phyloP scores from a whole-genome alignment of 2,888 invertebrate species.

The Platerodrilus igneus region DNA sequence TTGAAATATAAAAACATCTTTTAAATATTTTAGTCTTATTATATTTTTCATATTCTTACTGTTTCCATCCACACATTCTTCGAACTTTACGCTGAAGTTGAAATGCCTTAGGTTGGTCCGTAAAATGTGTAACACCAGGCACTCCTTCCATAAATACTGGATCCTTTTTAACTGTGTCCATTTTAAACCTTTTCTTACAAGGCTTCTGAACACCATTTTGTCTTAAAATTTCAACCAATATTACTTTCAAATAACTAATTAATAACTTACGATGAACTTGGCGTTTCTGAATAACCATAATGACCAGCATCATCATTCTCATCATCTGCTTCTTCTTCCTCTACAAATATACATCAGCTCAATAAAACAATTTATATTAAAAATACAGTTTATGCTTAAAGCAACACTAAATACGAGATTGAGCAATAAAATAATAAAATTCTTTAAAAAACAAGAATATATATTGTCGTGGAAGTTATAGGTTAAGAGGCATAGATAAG shows the following conservation, averaged over 20 bases:
- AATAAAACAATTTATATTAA: background rate
- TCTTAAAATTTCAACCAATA: constrained; percentile 10
- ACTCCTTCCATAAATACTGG: constrained; percentile 85
- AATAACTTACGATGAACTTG: constrained; percentile 17
- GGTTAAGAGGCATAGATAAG: no score
- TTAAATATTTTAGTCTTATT: no score
- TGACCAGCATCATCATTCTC: background rate
- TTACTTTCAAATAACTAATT: no score
- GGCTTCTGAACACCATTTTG: constrained; percentile 7
- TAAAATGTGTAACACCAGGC: constrained; percentile 68
- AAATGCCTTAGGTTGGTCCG: constrained; percentile 53
- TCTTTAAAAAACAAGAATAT: no score
- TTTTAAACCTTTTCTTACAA: constrained; percentile 10
- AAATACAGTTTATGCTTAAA: no score
- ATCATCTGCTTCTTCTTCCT: constrained; percentile 4
- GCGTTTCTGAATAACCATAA: constrained; percentile 8
- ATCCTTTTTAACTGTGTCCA: constrained; percentile 47
- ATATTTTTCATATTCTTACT: no score
- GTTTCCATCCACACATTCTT: constrained; percentile 74
- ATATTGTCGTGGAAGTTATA: no score
- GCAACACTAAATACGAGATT: no score
- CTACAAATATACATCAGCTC: background rate
- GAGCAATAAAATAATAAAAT: no score
- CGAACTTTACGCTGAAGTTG: constrained; percentile 72
- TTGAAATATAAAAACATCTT: no score